Conservation (phyloP, 2,888 invertebrate species). For the Oxytorus armatus region DNA sequence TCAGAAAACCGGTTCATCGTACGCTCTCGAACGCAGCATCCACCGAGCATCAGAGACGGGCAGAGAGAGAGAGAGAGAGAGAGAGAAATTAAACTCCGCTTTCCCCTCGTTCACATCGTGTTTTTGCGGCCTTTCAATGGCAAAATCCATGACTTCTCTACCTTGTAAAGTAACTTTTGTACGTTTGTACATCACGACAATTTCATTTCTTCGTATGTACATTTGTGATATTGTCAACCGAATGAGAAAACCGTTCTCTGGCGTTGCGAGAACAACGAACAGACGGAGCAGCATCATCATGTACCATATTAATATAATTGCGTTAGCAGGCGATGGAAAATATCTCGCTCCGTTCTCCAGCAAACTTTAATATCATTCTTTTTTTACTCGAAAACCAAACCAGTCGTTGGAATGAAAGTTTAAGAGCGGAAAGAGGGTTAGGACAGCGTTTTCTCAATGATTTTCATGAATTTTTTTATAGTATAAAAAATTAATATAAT, state of each 20-base stretch:
- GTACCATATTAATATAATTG: conserved; percentile 4
- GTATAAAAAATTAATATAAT: too few relatives aligned
- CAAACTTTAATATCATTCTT: neutral
- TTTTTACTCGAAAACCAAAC: neutral
- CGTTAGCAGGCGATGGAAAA: neutral
- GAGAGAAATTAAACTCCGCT: conserved; percentile 31
- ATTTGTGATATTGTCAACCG: conserved; percentile 41
- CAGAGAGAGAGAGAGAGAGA: conserved; percentile 26
- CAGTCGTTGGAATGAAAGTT: neutral
- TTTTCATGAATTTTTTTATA: too few relatives aligned
- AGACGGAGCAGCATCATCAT: neutral
- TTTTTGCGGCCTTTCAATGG: conserved; percentile 46
- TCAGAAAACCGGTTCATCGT: conserved; percentile 71
- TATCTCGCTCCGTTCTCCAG: neutral
- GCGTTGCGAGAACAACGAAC: neutral
- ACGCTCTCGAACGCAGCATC: conserved; percentile 61
- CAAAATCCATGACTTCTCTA: conserved; percentile 20
- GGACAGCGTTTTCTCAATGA: too few relatives aligned
- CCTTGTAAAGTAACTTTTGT: conserved; percentile 48
- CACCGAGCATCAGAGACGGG: conserved; percentile 11
- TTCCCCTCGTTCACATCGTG: conserved; percentile 61
- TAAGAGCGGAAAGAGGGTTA: too few relatives aligned
- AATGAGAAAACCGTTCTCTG: neutral
- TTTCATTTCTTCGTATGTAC: conserved; percentile 43
- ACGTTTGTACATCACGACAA: conserved; percentile 15